These are phyloP conservation scores for Standfussiana lucernea DNA, from an alignment of 2,888 invertebrate species.

Conservation along the genomic window DNA sequence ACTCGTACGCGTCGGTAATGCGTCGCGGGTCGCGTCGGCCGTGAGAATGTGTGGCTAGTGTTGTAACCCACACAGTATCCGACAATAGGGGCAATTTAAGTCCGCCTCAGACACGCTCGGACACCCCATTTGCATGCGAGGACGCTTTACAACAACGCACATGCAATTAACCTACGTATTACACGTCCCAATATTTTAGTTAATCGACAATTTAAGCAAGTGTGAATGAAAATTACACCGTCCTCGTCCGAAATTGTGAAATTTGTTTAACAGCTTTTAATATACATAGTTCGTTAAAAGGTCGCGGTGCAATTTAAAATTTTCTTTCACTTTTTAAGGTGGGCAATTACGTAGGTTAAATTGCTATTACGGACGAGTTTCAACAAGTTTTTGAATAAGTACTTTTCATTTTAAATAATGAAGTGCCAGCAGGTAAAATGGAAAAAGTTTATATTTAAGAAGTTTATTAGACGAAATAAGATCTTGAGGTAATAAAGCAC, in stretches of 20 bases:
- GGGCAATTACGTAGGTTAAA: constrained; percentile 55
- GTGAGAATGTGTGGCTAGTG: constrained; percentile 87
- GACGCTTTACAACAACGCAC: constrained; percentile 59
- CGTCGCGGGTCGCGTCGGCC: constrained; percentile 77
- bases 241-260: constrained; percentile 40
- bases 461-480: constrained; percentile 32
- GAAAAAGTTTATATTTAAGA: constrained; percentile 27
- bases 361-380: constrained; percentile 56
- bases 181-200: constrained; percentile 56
- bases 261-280: constrained; percentile 47
- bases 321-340: constrained; percentile 54
- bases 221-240: constrained; percentile 49
- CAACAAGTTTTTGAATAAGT: constrained; percentile 39
- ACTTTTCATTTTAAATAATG: constrained; percentile 57
- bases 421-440: constrained; percentile 30
- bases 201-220: constrained; percentile 37
- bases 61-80: constrained; percentile 83
- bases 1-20: constrained; percentile 50
- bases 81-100: constrained; percentile 85
- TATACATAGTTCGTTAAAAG: constrained; percentile 39
- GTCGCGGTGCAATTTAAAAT: constrained; percentile 51
- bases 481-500: constrained; percentile 15
- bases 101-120: constrained; percentile 81
- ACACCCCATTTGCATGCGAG: constrained; percentile 79
- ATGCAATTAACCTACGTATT: constrained; percentile 58